phyloP scores from a whole-genome alignment of 2,888 invertebrate species.

The Ceriagrion tenellum region DNA sequence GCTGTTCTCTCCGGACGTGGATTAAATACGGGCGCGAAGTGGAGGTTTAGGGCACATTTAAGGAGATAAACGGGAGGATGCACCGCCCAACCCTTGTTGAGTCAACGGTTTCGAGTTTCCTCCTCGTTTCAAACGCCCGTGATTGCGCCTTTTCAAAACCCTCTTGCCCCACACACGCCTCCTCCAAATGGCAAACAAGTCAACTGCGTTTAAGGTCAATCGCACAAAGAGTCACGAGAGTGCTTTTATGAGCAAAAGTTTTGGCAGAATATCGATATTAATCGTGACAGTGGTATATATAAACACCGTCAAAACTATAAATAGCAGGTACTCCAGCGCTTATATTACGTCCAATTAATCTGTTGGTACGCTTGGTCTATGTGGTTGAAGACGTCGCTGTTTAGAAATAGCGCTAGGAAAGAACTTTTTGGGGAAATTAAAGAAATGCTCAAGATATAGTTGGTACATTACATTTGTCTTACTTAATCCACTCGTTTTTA shows the following conservation, averaged over 20 bases:
- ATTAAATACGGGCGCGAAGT: neutral
- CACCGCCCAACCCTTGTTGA: neutral
- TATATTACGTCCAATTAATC: neutral
- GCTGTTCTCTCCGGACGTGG: neutral
- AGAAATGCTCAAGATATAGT: too few relatives aligned
- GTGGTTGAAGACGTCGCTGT: too few relatives aligned
- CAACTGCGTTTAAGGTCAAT: neutral
- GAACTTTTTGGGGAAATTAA: too few relatives aligned
- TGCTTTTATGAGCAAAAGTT: neutral
- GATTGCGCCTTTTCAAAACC: neutral
- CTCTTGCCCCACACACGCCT: neutral
- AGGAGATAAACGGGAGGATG: constrained; percentile 28
- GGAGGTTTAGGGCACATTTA: neutral
- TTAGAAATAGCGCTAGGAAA: too few relatives aligned
- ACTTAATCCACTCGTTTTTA: too few relatives aligned
- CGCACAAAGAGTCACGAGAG: neutral
- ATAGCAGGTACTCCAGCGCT: neutral
- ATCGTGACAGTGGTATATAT: neutral
- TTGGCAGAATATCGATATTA: neutral
- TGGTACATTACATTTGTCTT: too few relatives aligned
- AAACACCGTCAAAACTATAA: neutral
- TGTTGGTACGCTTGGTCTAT: too few relatives aligned
- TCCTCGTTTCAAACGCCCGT: neutral
- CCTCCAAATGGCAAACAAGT: neutral
- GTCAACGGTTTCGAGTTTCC: neutral